Evolutionary conservation across 2,797 vertebrate species (phyloP), one percentile per base, ranked within the genome.

Genomic region (Alosa sapidissima): DNA sequence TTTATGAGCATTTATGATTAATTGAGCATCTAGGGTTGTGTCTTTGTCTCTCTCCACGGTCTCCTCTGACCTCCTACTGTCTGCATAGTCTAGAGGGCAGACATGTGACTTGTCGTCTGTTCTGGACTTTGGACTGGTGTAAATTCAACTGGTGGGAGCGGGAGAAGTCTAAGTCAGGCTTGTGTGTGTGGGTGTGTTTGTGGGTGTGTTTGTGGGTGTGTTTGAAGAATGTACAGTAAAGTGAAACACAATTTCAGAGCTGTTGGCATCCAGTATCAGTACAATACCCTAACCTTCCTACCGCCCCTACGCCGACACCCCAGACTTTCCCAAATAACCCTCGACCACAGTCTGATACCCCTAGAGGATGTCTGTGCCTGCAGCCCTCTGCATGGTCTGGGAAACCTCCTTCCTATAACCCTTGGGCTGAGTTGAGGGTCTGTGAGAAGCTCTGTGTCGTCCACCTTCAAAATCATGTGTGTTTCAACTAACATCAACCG

Each of bases 201-300:
- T 62, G n/a, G n/a, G n/a, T n/a, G n/a, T n/a, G n/a, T n/a, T n/a
- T 24, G 58, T 60, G 58, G 4, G 58, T 60, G n/a, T 21, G n/a
- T 65, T 68, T 68, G 9, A 21, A 94, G 94, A 92, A 93, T 87
- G 91, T 92, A 93, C 94, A 93, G 92, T 92, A 91, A 94, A 93
- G 95, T 95, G 52, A 45, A 72, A 47, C 41, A 95, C 94, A 95
- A 94, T 94, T 92, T 96, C 94, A 96, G 96, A 96, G 96, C 96
- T 95, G 94, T 94, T 96, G 96, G 94, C 96, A 97, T 97, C 95
- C 94, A 93, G 95, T 94, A 93, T 94, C 68, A 93, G 95, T 96
- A 95, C 95, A 96, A 96, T 5, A 95, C 95, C 93, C 92, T 91
- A 90, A 92, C 93, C 91, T 19, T 0, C 51, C 81, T n/a, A 41